phyloP scores from a whole-genome alignment of 2,113 vertebrate species.

The Paradisaea rubra region DNA sequence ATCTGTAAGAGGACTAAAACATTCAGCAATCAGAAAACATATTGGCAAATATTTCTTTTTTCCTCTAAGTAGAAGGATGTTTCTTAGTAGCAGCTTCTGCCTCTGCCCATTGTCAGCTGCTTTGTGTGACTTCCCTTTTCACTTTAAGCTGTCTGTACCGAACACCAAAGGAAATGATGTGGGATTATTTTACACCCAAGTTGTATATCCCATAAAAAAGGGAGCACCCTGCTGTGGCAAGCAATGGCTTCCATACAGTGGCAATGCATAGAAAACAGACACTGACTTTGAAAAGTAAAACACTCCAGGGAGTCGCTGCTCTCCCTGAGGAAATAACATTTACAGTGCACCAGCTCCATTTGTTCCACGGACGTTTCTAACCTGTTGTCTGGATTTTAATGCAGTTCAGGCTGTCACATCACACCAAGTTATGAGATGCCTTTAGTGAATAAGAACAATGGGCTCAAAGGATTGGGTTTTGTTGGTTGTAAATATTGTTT shows the following conservation, averaged over 20 bases:
- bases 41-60: not conserved
- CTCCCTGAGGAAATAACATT: constrained; percentile 4
- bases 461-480: not conserved
- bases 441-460: constrained; percentile 6
- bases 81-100: constrained; percentile 6
- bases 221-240: constrained; percentile 46
- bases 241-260: constrained; percentile 45
- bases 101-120: not conserved
- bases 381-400: constrained; percentile 45
- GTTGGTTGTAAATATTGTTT: constrained; percentile 40
- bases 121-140: constrained; percentile 44
- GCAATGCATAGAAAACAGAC: constrained; percentile 49
- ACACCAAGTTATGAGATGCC: not conserved
- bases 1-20: not conserved
- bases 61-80: not conserved
- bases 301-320: constrained; percentile 32
- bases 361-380: constrained; percentile 11
- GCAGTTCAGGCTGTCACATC: constrained; percentile 1
- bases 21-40: not conserved
- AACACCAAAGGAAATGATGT: constrained; percentile 33
- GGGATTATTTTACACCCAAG: constrained; percentile 61
- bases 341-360: not conserved
- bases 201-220: constrained; percentile 45
- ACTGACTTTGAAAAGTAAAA: constrained; percentile 35
- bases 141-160: constrained; percentile 29